A percentile compares a stretch with the other conserved stretches of the same genome.
Evolutionary conservation across 1,140 invertebrate species (phyloP).

Genomic region (Drosophila sucinea): DNA sequence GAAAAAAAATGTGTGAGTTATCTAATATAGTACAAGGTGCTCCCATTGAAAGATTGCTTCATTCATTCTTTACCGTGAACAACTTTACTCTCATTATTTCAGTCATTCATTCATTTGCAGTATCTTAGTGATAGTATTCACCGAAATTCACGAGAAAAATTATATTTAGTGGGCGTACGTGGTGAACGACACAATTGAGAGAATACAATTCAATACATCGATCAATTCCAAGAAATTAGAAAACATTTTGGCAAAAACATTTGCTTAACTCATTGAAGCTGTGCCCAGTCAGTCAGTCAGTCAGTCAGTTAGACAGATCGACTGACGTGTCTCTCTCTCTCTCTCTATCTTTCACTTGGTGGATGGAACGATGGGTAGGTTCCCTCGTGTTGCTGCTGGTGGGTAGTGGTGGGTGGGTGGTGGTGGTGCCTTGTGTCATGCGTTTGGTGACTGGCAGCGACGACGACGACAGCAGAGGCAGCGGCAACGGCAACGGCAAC

Average conservation of each 20-base stretch:
- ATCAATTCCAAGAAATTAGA: constrained; percentile 37
- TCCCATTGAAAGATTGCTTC: neutral
- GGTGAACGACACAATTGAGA: constrained; percentile 18
- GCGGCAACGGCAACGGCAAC: neutral
- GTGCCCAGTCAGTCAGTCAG: constrained; percentile 10
- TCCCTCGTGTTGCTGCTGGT: constrained; percentile 17
- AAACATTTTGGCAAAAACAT: constrained; percentile 49
- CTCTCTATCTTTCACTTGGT: neutral
- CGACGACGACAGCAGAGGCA: constrained; percentile 5
- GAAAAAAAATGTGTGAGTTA: neutral
- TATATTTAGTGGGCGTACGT: constrained; percentile 2
- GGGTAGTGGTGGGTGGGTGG: constrained; percentile 10
- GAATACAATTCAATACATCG: constrained; percentile 31
- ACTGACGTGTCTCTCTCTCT: neutral
- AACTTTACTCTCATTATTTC: constrained; percentile 2
- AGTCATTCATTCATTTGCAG: constrained; percentile 6
- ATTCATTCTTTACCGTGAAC: neutral
- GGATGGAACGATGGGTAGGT: neutral
- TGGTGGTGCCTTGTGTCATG: neutral
- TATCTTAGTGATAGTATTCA: constrained; percentile 1
- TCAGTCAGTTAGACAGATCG: neutral
- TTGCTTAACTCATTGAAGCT: constrained; percentile 64
- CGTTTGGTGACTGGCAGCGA: constrained; percentile 10
- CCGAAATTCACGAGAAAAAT: constrained; percentile 1
- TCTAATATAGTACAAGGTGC: neutral